phyloP scores from a whole-genome alignment of 2,113 vertebrate genomes.

The Silurus meridionalis region DNA sequence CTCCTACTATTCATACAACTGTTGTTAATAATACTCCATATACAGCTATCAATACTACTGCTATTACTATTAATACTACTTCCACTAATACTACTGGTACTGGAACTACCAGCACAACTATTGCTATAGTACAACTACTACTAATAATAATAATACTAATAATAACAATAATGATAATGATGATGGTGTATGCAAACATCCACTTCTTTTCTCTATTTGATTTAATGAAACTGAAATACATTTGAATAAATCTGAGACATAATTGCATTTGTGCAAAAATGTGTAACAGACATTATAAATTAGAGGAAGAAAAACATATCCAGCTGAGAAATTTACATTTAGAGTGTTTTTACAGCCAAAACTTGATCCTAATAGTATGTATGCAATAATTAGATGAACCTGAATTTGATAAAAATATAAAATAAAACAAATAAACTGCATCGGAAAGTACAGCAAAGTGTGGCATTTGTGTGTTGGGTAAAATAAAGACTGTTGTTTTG shows the following conservation, averaged over 20 bases:
- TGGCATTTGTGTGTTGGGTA: background rate
- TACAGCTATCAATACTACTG: background rate
- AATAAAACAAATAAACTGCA: conserved; percentile 1
- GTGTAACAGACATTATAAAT: background rate
- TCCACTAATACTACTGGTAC: background rate
- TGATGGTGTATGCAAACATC: background rate
- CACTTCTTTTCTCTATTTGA: background rate
- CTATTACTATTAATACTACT: background rate
- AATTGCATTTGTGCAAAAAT: background rate
- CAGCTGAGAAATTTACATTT: conserved; percentile 2
- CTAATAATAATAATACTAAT: background rate
- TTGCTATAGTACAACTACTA: background rate
- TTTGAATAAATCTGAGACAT: background rate
- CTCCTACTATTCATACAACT: no score
- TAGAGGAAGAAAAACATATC: background rate
- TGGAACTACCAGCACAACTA: background rate
- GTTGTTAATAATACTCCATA: background rate
- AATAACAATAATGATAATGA: background rate
- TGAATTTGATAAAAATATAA: background rate
- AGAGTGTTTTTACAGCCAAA: conserved; percentile 15
- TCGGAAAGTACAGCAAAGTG: background rate
- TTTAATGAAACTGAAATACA: background rate
- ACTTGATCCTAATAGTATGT: background rate
- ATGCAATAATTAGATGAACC: background rate
- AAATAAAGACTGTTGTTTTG: conserved; percentile 31